These are phyloP conservation scores for Palaemon carinicauda DNA, from an alignment of 1,140 invertebrate species.

Conservation along the genomic window DNA sequence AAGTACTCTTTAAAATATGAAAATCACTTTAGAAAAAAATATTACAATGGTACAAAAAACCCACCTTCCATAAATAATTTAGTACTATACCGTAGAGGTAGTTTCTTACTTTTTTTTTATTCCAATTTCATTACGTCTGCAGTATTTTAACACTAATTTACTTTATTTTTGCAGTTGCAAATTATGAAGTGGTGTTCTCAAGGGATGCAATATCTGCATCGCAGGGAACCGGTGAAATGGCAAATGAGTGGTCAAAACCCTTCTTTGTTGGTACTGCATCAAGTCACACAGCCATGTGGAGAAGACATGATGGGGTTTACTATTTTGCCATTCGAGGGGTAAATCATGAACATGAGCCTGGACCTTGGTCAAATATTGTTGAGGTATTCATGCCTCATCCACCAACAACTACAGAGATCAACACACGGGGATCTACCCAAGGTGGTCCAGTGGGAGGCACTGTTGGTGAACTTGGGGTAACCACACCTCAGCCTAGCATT, in stretches of 20 bases:
- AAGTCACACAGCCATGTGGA: slow-evolving; percentile 33
- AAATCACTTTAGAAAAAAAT: too few relatives aligned
- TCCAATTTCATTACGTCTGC: too few relatives aligned
- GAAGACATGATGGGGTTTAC: slow-evolving; percentile 54
- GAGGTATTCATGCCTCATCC: slow-evolving; percentile 66
- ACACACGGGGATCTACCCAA: slow-evolving; percentile 56
- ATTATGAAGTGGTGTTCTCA: slow-evolving; percentile 56
- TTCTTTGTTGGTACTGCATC: background rate
- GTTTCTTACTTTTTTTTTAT: too few relatives aligned
- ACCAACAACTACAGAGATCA: slow-evolving; percentile 56
- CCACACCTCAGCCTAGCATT: slow-evolving; percentile 36
- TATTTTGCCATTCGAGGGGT: slow-evolving; percentile 70
- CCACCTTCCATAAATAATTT: background rate
- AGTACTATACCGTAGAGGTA: background rate
- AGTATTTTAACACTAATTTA: too few relatives aligned
- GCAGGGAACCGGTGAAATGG: slow-evolving; percentile 40
- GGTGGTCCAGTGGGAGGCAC: slow-evolving; percentile 42
- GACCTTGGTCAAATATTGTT: slow-evolving; percentile 70
- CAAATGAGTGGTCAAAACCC: slow-evolving; percentile 33
- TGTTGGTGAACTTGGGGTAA: slow-evolving; percentile 46
- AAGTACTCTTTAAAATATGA: too few relatives aligned
- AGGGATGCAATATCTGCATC: slow-evolving; percentile 25
- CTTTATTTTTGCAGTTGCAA: slow-evolving; percentile 22
- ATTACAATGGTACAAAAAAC: too few relatives aligned
- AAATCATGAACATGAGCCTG: slow-evolving; percentile 63